Percentiles rank a stretch among this genome's conserved stretches.
Conservation (phyloP, 2,113 vertebrate species). For the Tricholaema leucomelas region DNA sequence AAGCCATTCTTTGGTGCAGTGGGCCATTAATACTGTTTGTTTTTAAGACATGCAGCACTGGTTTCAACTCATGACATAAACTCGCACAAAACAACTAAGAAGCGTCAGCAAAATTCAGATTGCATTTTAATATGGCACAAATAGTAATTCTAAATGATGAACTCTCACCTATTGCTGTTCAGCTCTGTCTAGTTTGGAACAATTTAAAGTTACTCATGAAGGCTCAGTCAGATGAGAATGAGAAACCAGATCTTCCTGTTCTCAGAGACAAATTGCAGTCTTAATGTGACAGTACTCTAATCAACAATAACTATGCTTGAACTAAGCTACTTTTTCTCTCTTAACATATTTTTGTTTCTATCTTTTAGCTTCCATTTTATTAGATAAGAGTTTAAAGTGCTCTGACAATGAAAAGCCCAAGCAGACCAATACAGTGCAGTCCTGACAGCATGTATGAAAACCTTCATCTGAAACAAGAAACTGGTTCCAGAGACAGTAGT, state of each 20-base stretch:
- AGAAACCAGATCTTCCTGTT: background rate
- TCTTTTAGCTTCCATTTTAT: background rate
- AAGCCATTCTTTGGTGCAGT: background rate
- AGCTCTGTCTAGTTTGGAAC: background rate
- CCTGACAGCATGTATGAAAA: background rate
- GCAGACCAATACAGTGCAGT: rapidly evolving
- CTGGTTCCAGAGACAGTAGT: background rate
- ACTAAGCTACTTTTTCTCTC: background rate
- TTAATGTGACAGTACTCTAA: background rate
- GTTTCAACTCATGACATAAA: background rate
- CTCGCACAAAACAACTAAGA: background rate
- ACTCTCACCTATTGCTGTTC: background rate
- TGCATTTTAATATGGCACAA: background rate
- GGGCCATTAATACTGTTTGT: background rate
- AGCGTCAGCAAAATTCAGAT: background rate
- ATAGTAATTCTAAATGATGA: background rate
- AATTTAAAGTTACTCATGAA: background rate
- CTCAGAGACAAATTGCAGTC: background rate
- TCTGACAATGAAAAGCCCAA: background rate
- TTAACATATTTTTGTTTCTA: background rate
- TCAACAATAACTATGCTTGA: background rate
- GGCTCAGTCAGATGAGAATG: background rate
- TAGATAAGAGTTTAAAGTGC: background rate
- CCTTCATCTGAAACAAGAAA: background rate
- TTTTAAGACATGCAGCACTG: background rate